Conservation (phyloP, 2,888 invertebrate species). For the Tiliacea aurago region DNA sequence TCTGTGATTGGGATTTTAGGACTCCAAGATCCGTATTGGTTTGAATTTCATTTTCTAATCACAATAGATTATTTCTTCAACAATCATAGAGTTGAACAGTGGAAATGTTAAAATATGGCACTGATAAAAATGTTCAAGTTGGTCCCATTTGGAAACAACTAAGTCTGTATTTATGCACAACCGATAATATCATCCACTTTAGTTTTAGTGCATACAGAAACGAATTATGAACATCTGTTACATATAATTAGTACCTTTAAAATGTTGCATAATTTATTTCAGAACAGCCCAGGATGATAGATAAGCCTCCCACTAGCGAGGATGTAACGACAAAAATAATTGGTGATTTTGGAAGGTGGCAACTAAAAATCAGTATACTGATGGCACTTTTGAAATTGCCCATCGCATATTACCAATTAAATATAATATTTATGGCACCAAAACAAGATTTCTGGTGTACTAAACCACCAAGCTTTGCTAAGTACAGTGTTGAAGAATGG, state of each 20-base stretch:
- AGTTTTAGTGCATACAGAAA: background rate
- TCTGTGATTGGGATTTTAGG: background rate
- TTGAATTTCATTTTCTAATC: constrained; percentile 4
- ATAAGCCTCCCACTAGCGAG: constrained; percentile 32
- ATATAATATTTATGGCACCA: constrained; percentile 91
- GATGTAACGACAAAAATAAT: constrained; percentile 83
- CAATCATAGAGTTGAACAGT: background rate
- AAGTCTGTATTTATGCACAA: constrained; percentile 18
- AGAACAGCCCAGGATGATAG: background rate
- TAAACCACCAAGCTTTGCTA: constrained; percentile 75
- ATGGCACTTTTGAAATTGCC: constrained; percentile 91
- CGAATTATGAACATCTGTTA: background rate
- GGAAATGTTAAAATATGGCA: constrained; percentile 35
- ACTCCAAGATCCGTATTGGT: background rate
- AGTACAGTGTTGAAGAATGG: constrained; percentile 84
- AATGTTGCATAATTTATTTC: constrained; percentile 21
- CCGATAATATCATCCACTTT: background rate
- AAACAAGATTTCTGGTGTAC: constrained; percentile 91
- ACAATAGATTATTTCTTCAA: background rate
- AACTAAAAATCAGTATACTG: constrained; percentile 86
- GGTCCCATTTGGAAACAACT: background rate
- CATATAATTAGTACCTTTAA: background rate
- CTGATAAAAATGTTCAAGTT: constrained; percentile 9
- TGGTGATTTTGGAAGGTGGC: constrained; percentile 91
- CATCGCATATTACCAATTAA: constrained; percentile 91